Percentiles rank a stretch among this genome's conserved stretches.
Evolutionary conservation across 1,140 invertebrate species (phyloP).

Genomic region (Camponotus pennsylvanicus): DNA sequence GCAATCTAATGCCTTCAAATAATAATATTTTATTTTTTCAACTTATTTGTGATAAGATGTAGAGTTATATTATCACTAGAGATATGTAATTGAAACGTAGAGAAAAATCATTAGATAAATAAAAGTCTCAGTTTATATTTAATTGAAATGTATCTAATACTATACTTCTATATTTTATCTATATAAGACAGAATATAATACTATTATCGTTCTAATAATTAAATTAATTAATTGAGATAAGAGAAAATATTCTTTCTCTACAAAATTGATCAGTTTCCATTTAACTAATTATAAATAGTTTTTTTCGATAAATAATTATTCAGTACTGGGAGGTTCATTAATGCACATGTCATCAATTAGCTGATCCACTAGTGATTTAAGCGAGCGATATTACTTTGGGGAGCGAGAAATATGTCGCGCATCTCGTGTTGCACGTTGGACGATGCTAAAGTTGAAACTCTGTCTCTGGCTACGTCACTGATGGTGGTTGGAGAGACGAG

Average conservation of each 20-base stretch:
- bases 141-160: too few species aligned
- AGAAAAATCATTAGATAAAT: too few species aligned
- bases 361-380: constrained; percentile 33
- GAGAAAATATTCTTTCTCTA: too few species aligned
- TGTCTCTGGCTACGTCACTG: constrained; percentile 11
- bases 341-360: constrained; percentile 15
- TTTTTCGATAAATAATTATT: constrained; percentile 6
- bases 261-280: too few species aligned
- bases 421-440: too few species aligned
- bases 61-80: neutral
- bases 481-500: constrained; percentile 44
- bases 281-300: neutral
- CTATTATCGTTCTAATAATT: neutral
- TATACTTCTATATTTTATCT: too few species aligned
- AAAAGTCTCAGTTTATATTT: too few species aligned
- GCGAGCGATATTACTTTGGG: neutral
- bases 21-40: neutral
- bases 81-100: too few species aligned
- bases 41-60: neutral
- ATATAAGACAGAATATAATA: neutral
- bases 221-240: neutral
- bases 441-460: neutral
- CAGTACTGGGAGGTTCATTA: neutral
- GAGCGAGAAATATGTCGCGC: too few species aligned
- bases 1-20: neutral